Base-by-base conservation (phyloP, 2,888 invertebrate species). In the Dynastes maya region DNA sequence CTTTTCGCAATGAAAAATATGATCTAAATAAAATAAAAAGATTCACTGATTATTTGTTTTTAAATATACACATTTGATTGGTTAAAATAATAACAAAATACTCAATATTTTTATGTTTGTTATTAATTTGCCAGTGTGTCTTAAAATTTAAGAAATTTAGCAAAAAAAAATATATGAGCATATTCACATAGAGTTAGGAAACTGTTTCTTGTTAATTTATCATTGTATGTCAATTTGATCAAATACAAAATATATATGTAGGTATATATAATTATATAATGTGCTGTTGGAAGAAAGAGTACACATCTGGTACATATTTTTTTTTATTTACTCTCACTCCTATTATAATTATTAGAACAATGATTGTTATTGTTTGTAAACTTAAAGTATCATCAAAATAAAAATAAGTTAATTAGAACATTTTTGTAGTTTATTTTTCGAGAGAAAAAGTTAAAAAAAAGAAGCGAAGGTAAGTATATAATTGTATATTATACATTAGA, bases 311-410 rank as follows among this genome's bases (percentile, higher is more conserved):
- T 70, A 70, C 53, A 70, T 70, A 68, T 53, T 55, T 70, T 70
- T 53, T 29, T 29, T 53, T 5, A 27, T 70, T 51, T n/a, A 11
- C 22, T 45, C 45, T 45, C 45, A 45, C 45, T 8, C 45, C 45
- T 45, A 45, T 70, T 55, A 55, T 49, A 49, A 16, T 49, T 65
- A n/a, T 40, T 68, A 67, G 45, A 9, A 45, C 6, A 58, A 55
- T 49, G 22, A 16, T 71, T 71, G 71, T 71, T 71, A 71, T 71
- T 58, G 71, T 71, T 71, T 71, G 32, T 71, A 58, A 71, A 71
- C 37, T 58, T 71, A 58, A 70, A 71, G 22, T 71, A 58, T 71
- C 71, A 71, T 71, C 58, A 71, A 71, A 71, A 71, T 71, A 71
- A 71, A 55, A 71, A 71, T 71, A 37, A 58, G 71, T 71, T 71